Conservation (phyloP, 2,888 invertebrate species). For the Buathra laborator region DNA sequence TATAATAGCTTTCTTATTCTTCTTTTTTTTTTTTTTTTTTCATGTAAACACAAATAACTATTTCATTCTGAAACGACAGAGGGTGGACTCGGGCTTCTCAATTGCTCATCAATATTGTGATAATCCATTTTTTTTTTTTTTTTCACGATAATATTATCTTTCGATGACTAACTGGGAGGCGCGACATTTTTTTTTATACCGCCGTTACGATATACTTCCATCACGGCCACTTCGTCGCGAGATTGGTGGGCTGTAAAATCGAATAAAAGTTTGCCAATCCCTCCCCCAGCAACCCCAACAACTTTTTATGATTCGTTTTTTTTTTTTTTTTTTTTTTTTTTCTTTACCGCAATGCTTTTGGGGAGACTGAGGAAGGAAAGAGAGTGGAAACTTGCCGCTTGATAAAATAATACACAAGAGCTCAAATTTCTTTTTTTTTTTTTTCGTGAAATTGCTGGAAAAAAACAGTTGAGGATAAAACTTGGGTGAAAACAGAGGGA, state of each 20-base stretch:
- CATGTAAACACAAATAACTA: slow-evolving; percentile 37
- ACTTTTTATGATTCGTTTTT: slow-evolving; percentile 74
- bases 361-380: background rate
- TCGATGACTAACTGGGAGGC: background rate
- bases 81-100: background rate
- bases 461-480: background rate
- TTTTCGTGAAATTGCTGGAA: background rate
- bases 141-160: slow-evolving; percentile 4
- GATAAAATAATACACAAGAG: background rate
- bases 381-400: background rate
- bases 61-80: background rate
- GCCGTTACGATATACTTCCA: background rate
- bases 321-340: slow-evolving; percentile 60
- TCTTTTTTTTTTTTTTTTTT: slow-evolving; percentile 5
- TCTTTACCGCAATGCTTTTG: background rate
- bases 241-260: slow-evolving; percentile 67
- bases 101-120: slow-evolving; percentile 23
- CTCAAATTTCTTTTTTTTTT: background rate
- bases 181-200: background rate
- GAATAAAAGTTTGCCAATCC: slow-evolving; percentile 79
- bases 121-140: background rate
- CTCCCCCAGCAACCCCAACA: slow-evolving; percentile 55
- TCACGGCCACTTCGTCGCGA: slow-evolving; percentile 5
- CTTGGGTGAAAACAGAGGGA: background rate
- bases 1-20: slow-evolving; percentile 43